These are phyloP conservation scores for Myotis daubentonii DNA, from an alignment of 2,797 vertebrate species.

Conservation along the genomic window DNA sequence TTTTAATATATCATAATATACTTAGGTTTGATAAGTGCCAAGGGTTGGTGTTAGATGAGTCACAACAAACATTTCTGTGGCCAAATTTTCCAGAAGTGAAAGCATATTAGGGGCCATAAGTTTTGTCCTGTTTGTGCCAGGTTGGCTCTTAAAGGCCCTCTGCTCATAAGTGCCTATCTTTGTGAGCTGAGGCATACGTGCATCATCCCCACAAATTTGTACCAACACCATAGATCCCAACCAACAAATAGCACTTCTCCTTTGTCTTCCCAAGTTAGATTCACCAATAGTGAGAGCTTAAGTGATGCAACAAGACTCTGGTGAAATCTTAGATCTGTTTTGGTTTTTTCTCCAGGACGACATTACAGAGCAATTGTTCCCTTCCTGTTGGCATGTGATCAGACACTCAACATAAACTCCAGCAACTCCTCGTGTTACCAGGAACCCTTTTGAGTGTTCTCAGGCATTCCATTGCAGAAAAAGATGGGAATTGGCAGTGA, in stretches of 20 bases:
- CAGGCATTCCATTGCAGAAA: not conserved
- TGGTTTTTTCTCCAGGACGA: not conserved
- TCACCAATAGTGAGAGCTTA: not conserved
- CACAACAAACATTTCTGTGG: not conserved
- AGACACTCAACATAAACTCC: not conserved
- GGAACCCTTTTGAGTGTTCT: not conserved
- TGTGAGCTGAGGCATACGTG: not conserved
- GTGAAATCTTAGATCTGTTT: conserved; percentile 44
- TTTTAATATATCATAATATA: not conserved
- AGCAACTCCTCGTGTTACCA: not conserved
- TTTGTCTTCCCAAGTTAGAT: not conserved
- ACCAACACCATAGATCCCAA: not conserved
- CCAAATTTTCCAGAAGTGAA: not conserved
- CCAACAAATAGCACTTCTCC: not conserved
- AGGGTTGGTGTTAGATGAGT: not conserved
- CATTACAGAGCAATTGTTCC: not conserved
- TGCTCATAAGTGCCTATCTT: not conserved
- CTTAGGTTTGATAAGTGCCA: not conserved
- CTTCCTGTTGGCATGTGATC: not conserved
- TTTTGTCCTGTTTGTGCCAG: not conserved
- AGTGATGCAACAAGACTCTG: not conserved
- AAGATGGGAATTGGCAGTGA: not conserved
- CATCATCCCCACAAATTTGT: not conserved
- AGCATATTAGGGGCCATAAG: not conserved
- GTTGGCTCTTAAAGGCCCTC: not conserved